Evolutionary conservation across 2,888 invertebrate genomes (phyloP), one percentile per base, ranked within the genome.

Genomic region (Lumbricus terrestris): DNA sequence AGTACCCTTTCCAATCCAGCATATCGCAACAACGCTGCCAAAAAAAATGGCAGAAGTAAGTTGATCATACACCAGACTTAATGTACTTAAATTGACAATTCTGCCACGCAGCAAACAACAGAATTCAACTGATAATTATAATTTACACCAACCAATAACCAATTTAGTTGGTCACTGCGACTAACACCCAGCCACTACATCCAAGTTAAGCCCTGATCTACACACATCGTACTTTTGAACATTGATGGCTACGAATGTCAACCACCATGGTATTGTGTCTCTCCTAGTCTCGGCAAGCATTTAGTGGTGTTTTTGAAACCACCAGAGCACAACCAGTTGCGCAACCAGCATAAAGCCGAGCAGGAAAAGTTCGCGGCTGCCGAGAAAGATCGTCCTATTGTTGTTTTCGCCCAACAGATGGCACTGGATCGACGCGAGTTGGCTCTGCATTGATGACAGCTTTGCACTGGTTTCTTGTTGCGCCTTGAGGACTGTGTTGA

Each of bases 381-480:
- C 40, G 54, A 90, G 35, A 2, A 82, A 37, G 20, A 33, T 37
- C 34, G 20, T n/a, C 33, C n/a, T 4, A n/a, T n/a, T n/a, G n/a
- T 90, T 82, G 37, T 34, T 38, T 34, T n/a, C 38, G 4, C 29
- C 4, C 90, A 34, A 33, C 33, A 54, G 37, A n/a, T 89, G 90
- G 82, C 91, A 89, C 82, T 89, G 88, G 33, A 91, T 69, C 11
- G 89, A 35, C 0, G 88, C 15, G 23, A 91, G 47, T 33, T 91
- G 91, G 69, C 88, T 82, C 38, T 91, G 91, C n/a, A 91, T n/a
- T 11, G 91, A 37, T 4, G 47, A 34, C 37, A 90, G 90, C 83
- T 89, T 91, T 0, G 90, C 85, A 16, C 35, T 37, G 33, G 34
- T 37, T 23, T 90, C 88, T 47, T 89, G 88, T 42, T 91, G 91